Evolutionary conservation across 2,888 invertebrate species (phyloP).

Genomic region (Rhingia campestris): DNA sequence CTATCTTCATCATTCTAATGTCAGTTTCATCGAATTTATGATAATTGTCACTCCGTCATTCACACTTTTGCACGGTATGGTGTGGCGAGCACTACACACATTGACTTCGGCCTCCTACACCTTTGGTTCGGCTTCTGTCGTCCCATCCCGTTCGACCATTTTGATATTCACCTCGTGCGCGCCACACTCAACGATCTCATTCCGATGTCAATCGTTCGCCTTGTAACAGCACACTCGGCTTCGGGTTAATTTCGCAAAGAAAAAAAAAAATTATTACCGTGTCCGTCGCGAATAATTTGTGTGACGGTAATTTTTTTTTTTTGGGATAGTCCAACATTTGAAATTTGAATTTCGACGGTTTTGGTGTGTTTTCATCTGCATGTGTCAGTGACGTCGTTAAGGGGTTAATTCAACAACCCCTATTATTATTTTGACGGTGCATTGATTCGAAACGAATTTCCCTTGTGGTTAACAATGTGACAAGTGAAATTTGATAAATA

Average conservation of each 20-base stretch:
- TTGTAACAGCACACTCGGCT: slow-evolving; percentile 48
- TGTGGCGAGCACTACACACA: not conserved
- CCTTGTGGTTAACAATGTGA: slow-evolving; percentile 26
- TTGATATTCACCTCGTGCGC: slow-evolving; percentile 70
- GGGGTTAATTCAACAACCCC: slow-evolving; percentile 9
- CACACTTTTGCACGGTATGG: slow-evolving; percentile 36
- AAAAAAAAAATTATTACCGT: not conserved
- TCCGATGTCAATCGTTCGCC: slow-evolving; percentile 67
- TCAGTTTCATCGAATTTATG: slow-evolving; percentile 71
- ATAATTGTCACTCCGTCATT: slow-evolving; percentile 70
- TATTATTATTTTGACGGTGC: not conserved
- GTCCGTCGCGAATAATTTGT: slow-evolving; percentile 4
- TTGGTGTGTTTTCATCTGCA: not conserved
- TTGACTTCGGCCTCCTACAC: slow-evolving; percentile 66
- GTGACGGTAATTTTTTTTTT: not conserved
- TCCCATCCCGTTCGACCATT: slow-evolving; percentile 48
- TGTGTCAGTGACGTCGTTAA: not conserved
- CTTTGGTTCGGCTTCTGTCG: slow-evolving; percentile 39
- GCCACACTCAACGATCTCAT: slow-evolving; percentile 65
- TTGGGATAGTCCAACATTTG: not conserved
- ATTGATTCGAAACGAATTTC: slow-evolving; percentile 25
- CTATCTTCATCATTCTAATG: slow-evolving; percentile 54
- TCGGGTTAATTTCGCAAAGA: slow-evolving; percentile 39
- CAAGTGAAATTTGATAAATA: slow-evolving; percentile 36
- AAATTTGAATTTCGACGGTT: slow-evolving; percentile 8